These are phyloP conservation scores for Alcedo quadribrachys DNA, from an alignment of 2,797 vertebrate species.

Conservation along the genomic window DNA sequence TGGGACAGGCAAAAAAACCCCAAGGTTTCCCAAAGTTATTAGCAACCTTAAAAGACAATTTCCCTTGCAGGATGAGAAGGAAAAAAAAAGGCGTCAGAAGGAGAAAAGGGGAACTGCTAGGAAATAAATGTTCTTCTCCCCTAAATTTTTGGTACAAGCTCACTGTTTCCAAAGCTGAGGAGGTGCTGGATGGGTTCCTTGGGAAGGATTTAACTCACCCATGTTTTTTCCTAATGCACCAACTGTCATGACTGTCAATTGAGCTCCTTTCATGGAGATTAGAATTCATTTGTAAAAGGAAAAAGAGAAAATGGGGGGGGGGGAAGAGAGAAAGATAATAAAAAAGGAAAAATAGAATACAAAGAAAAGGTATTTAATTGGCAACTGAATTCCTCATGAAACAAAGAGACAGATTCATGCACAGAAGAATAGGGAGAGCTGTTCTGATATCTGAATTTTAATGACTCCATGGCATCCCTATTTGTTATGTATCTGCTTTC, in stretches of 20 bases:
- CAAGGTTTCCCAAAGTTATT: neutral
- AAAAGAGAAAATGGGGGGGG: neutral
- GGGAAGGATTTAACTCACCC: neutral
- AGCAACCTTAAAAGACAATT: neutral
- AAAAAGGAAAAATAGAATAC: neutral
- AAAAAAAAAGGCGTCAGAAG: neutral
- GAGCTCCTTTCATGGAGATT: constrained; percentile 3
- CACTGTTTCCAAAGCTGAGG: neutral
- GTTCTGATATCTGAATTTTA: constrained; percentile 74
- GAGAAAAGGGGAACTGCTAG: neutral
- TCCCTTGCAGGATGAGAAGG: neutral
- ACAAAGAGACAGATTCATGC: constrained; percentile 58
- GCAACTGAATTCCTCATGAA: constrained; percentile 62
- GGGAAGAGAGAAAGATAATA: neutral
- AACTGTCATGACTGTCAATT: neutral
- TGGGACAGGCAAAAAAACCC: neutral
- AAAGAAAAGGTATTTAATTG: constrained; percentile 65
- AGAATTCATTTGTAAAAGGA: constrained; percentile 22
- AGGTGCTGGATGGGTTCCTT: constrained; percentile 9
- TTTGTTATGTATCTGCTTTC: constrained; percentile 74
- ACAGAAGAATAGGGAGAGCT: constrained; percentile 50
- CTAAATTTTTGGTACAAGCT: rapidly evolving
- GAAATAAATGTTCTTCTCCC: neutral
- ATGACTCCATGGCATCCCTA: constrained; percentile 73
- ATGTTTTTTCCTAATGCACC: neutral